Evolutionary conservation across 2,797 vertebrate species (phyloP), one percentile per base, ranked within the genome.

Genomic region (Muscicapa striata): DNA sequence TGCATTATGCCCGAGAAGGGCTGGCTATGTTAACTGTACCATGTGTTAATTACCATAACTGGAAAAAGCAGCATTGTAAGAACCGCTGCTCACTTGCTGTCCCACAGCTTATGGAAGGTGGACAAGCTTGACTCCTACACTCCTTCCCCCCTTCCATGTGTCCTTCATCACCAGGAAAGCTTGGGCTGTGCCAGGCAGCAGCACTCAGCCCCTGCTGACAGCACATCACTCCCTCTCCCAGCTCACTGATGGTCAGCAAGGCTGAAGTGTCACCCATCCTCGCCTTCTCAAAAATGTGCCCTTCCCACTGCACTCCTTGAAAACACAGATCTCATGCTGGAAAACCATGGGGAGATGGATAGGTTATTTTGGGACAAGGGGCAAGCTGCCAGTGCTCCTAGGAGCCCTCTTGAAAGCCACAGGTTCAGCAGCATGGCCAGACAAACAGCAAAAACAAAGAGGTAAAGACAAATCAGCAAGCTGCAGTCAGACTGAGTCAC

Each of bases 191-290:
- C 58, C 62, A 41, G 34, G 43, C 3, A 6, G 43, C 84, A 52
- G 54, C 16, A 3, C 57, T 22, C 41, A 38, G 89, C 8, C 40
- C 21, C 24, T 38, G 70, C 48, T 13, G 3, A 40, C 2, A 15
- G 58, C 1, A 4, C 4, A 5, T 15, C 52, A 46, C 12, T 24
- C 11, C 26, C 13, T 5, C 32, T 38, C 43, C 45, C 5, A 0
- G 18, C 5, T 45, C 59, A 34, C 8, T 4, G 10, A 52, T 8
- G 30, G 55, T 15, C 61, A 75, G 27, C 0, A 0, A 22, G 46
- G 32, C 15, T 11, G 5, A 55, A 14, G 6, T 5, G 59, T 58
- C 51, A 64, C 1, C 1, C 54, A 58, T 19, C 49, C n/a, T 69
- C 36, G 36, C 36, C 36, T 36, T 36, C 36, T 36, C 36, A 36